Conservation (phyloP, 2,888 invertebrate genomes). For the Agrochola circellaris region DNA sequence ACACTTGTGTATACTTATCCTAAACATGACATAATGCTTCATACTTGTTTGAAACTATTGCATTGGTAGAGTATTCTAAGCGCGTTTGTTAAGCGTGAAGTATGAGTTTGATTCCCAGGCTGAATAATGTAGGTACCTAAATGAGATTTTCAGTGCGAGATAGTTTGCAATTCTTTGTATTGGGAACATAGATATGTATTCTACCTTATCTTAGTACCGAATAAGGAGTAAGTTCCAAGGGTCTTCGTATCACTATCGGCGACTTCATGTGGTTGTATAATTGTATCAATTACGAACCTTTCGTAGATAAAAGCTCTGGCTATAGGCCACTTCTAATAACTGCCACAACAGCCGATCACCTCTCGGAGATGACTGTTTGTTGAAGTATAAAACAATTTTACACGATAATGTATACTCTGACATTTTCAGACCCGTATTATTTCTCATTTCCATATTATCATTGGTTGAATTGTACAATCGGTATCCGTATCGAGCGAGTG, state of each 20-base stretch:
- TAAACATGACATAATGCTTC: slow-evolving; percentile 39
- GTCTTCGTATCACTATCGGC: background rate
- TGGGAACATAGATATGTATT: background rate
- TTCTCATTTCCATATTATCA: background rate
- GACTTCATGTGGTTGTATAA: background rate
- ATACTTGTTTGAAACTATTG: slow-evolving; percentile 17
- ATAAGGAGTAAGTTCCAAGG: background rate
- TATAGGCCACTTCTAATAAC: too few species aligned
- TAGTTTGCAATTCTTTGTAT: background rate
- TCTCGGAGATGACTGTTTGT: background rate
- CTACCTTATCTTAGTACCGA: background rate
- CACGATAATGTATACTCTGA: background rate
- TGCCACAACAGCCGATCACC: background rate
- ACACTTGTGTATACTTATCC: slow-evolving; percentile 25
- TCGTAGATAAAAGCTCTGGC: background rate
- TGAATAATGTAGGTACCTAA: background rate
- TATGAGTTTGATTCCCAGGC: slow-evolving; percentile 4
- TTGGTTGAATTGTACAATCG: slow-evolving; percentile 9
- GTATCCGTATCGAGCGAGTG: slow-evolving; percentile 4
- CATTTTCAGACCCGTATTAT: background rate
- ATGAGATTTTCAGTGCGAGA: background rate
- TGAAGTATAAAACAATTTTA: background rate
- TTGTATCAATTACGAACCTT: background rate
- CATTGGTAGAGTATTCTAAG: background rate
- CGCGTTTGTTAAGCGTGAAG: background rate